Percentiles rank a stretch among this genome's conserved stretches.
phyloP scores from a whole-genome alignment of 2,113 vertebrate species.

The Microcebus griseorufus region DNA sequence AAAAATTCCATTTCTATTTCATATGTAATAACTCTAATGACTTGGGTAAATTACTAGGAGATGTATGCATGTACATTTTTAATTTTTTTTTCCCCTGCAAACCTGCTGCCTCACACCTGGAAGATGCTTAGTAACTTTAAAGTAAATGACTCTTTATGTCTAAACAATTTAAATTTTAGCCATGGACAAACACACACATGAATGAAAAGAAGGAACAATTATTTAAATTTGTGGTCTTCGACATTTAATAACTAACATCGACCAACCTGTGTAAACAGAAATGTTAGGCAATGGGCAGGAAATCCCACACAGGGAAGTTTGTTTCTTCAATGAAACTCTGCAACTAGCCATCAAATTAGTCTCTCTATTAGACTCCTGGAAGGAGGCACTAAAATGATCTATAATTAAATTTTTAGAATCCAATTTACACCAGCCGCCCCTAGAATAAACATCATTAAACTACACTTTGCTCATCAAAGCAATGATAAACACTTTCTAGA shows the following conservation, averaged over 20 bases:
- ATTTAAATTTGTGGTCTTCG: neutral
- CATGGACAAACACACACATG: neutral
- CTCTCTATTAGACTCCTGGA: conserved; percentile 35
- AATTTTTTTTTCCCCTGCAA: neutral
- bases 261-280: neutral
- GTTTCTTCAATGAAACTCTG: conserved; percentile 30
- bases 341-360: conserved; percentile 47
- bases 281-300: neutral
- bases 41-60: neutral
- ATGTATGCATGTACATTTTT: too few species aligned
- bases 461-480: conserved; percentile 56
- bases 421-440: conserved; percentile 26
- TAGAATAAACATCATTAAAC: conserved; percentile 66
- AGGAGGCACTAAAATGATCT: conserved; percentile 49
- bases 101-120: neutral
- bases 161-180: neutral
- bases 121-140: neutral
- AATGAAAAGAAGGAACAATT: neutral
- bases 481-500: conserved; percentile 3
- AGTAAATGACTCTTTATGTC: neutral
- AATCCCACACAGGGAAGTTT: neutral
- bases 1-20: neutral
- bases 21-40: neutral
- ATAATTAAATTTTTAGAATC: conserved; percentile 66
- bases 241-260: conserved; percentile 9